phyloP scores from a whole-genome alignment of 2,113 vertebrate species.

The Dasypus novemcinctus region DNA sequence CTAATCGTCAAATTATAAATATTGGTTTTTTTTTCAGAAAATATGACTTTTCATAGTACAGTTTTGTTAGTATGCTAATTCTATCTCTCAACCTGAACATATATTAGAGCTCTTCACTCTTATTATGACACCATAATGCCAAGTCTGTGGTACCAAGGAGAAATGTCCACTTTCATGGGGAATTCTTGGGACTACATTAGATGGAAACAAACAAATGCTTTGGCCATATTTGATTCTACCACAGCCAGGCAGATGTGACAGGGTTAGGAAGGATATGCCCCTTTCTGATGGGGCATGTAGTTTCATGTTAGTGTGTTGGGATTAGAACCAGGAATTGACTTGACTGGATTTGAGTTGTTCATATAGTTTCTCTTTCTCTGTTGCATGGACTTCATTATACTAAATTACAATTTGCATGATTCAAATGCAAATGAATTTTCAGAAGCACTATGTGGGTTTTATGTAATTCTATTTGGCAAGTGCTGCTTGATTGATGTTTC shows the following conservation, averaged over 20 bases:
- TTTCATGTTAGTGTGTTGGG: not conserved
- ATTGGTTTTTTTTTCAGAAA: not conserved
- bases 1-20: not conserved
- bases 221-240: not conserved
- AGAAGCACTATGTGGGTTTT: constrained; percentile 55
- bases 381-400: constrained; percentile 53
- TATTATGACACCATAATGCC: not conserved
- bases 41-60: not conserved
- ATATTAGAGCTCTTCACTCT: not conserved
- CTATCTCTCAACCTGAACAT: not conserved
- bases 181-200: not conserved
- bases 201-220: not conserved
- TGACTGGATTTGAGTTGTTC: constrained; percentile 26
- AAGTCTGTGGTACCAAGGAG: not conserved
- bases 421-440: constrained; percentile 72
- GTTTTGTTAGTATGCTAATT: not conserved
- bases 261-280: not conserved
- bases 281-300: not conserved
- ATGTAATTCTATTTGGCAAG: constrained; percentile 62
- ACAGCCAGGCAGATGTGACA: not conserved
- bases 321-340: not conserved
- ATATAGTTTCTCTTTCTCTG: constrained; percentile 45
- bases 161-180: not conserved
- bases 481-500: constrained; percentile 48
- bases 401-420: constrained; percentile 70